Percentiles rank a stretch among this genome's conserved stretches.
These are phyloP conservation scores for Automeris io DNA, from an alignment of 2,888 invertebrate species.

Conservation along the genomic window DNA sequence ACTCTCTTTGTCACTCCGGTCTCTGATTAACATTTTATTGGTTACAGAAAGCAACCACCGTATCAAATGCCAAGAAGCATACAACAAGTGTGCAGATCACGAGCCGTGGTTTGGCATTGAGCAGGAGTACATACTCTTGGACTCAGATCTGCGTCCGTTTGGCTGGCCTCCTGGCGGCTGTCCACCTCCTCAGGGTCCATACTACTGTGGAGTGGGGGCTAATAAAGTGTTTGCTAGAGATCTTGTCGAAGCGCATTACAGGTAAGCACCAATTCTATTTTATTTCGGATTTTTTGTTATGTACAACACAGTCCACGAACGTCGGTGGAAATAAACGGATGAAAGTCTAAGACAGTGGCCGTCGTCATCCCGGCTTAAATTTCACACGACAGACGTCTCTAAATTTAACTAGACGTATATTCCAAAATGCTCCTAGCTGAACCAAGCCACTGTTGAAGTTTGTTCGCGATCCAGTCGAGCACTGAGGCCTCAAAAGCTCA, in stretches of 20 bases:
- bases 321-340: no score
- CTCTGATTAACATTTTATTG: no score
- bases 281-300: neutral
- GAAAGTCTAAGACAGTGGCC: no score
- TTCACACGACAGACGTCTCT: no score
- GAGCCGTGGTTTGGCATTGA: slow-evolving; percentile 96
- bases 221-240: slow-evolving; percentile 97
- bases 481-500: no score
- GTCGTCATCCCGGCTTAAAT: no score
- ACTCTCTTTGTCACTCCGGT: no score
- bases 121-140: slow-evolving; percentile 93
- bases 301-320: no score
- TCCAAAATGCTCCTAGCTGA: no score
- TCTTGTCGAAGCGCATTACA: slow-evolving; percentile 97
- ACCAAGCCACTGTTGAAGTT: no score
- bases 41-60: slow-evolving; percentile 84
- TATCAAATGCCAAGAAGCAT: slow-evolving; percentile 82
- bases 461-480: no score
- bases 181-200: slow-evolving; percentile 96
- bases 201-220: slow-evolving; percentile 98
- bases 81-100: slow-evolving; percentile 81
- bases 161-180: slow-evolving; percentile 97
- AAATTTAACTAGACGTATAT: no score
- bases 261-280: slow-evolving; percentile 28
- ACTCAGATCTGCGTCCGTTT: slow-evolving; percentile 90